Evolutionary conservation across 1,140 invertebrate species (phyloP).

Genomic region (Hydropsyche tenuis): DNA sequence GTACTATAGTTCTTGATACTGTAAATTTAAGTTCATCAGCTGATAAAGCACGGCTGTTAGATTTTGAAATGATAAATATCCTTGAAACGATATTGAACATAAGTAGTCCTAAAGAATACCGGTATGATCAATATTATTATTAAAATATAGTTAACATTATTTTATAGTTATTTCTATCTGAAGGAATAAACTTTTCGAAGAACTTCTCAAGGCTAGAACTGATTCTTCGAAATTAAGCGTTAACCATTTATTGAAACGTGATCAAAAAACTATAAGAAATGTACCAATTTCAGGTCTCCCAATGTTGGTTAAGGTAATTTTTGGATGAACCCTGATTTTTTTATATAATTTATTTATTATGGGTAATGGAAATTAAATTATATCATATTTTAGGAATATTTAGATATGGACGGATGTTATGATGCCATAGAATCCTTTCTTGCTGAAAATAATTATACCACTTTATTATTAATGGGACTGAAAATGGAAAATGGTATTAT

Average conservation of each 20-base stretch:
- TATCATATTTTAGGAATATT: constrained; percentile 18
- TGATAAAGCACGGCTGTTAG: constrained; percentile 67
- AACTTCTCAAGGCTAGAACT: constrained; percentile 51
- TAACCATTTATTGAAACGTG: constrained; percentile 53
- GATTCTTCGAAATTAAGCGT: constrained; percentile 52
- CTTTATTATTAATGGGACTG: constrained; percentile 2
- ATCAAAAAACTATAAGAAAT: constrained; percentile 53
- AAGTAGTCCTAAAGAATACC: constrained; percentile 8
- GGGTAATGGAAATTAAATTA: neutral
- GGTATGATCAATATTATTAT: neutral
- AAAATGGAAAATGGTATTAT: neutral
- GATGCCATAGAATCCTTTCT: constrained; percentile 1
- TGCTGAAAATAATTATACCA: neutral
- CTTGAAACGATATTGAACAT: constrained; percentile 57
- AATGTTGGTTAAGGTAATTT: constrained; percentile 51
- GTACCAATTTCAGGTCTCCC: constrained; percentile 54
- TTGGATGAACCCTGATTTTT: too few relatives aligned
- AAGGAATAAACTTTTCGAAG: constrained; percentile 49
- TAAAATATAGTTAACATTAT: neutral
- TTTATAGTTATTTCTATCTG: neutral
- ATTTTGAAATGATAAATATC: constrained; percentile 61
- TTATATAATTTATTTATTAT: constrained; percentile 9
- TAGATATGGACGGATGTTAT: neutral
- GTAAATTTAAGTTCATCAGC: constrained; percentile 69
- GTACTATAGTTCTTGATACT: constrained; percentile 78